phyloP scores from a whole-genome alignment of 92 coral and sea anemone species.

The Palythoa heliodiscus region DNA sequence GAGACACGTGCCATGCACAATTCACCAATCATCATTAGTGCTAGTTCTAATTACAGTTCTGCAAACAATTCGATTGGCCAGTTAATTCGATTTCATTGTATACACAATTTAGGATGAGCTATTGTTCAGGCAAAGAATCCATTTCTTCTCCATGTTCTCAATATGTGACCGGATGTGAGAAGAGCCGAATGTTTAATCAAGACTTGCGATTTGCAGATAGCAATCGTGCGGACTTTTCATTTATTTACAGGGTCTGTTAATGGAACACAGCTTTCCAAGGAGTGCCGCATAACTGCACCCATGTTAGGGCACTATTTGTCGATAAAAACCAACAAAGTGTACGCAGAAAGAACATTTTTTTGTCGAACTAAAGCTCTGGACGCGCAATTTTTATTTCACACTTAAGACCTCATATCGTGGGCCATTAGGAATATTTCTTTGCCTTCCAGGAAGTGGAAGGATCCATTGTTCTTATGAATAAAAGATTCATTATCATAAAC shows the following conservation, averaged over 20 bases:
- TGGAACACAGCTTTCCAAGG: neutral
- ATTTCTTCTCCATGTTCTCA: slow-evolving; percentile 40
- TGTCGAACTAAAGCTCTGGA: neutral
- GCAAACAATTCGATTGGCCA: slow-evolving; percentile 71
- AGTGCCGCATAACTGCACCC: neutral
- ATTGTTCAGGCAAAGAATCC: slow-evolving; percentile 67
- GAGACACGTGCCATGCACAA: slow-evolving; percentile 76
- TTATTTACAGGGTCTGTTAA: slow-evolving; percentile 24
- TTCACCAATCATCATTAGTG: slow-evolving; percentile 66
- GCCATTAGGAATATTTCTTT: slow-evolving; percentile 40
- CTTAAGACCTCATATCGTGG: slow-evolving; percentile 31
- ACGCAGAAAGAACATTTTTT: neutral
- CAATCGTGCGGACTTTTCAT: slow-evolving; percentile 14
- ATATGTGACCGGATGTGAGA: slow-evolving; percentile 35
- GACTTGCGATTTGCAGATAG: slow-evolving; percentile 32
- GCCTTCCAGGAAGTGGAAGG: slow-evolving; percentile 65
- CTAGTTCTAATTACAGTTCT: slow-evolving; percentile 72
- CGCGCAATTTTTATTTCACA: neutral
- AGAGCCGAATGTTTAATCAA: slow-evolving; percentile 36
- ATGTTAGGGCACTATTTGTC: slow-evolving; percentile 11
- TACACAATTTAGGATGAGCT: slow-evolving; percentile 58
- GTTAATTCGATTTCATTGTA: slow-evolving; percentile 75
- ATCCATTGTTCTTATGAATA: slow-evolving; percentile 43
- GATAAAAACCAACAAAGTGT: slow-evolving; percentile 30
- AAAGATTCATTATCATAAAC: slow-evolving; percentile 50